Evolutionary conservation across 2,888 invertebrate species (phyloP).

Genomic region (Oxyscelio sp.): DNA sequence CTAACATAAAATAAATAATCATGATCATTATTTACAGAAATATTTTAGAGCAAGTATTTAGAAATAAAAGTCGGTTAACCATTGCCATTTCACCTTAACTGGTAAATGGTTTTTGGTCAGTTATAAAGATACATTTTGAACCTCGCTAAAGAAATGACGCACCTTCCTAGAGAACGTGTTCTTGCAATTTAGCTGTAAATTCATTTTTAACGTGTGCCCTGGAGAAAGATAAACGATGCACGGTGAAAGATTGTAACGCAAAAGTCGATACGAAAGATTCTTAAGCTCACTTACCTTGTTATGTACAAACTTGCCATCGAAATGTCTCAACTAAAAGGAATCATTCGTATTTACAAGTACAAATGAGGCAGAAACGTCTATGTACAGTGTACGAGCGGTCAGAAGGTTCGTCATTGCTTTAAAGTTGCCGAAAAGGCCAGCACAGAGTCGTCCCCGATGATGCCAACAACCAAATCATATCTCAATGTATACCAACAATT

Average conservation of each 20-base stretch:
- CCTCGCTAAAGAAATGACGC: slow-evolving; percentile 17
- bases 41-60: too few species aligned
- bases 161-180: not conserved
- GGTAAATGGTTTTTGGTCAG: not conserved
- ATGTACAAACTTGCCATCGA: not conserved
- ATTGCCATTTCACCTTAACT: too few species aligned
- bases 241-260: not conserved
- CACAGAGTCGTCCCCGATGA: not conserved
- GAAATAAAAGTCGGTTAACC: too few species aligned
- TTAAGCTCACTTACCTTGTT: slow-evolving; percentile 20
- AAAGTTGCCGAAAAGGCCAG: not conserved
- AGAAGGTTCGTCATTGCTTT: not conserved
- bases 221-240: not conserved
- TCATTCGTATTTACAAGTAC: slow-evolving; percentile 16
- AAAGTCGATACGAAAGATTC: not conserved
- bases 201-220: too few species aligned
- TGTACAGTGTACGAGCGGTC: not conserved
- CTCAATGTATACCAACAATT: slow-evolving; percentile 59
- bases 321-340: not conserved
- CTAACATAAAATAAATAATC: too few species aligned
- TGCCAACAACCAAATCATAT: slow-evolving; percentile 49
- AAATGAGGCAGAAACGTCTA: not conserved
- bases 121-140: slow-evolving; percentile 6
- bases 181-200: not conserved
- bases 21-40: too few species aligned